Evolutionary conservation across 2,797 vertebrate species (phyloP).

Genomic region (Cryptoprocta ferox): DNA sequence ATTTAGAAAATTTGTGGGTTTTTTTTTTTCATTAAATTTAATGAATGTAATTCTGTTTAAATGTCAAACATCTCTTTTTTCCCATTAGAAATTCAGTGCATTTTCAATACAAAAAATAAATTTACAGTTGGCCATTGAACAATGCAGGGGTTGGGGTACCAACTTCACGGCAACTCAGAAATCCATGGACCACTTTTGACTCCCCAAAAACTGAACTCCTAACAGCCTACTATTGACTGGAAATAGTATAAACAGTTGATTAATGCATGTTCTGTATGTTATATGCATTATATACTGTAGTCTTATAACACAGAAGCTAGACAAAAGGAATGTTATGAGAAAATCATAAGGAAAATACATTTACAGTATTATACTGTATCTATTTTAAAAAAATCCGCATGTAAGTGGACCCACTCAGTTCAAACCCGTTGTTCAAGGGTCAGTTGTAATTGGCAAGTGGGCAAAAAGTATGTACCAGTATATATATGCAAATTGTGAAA

Average conservation of each 20-base stretch:
- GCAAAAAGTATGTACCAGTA: background rate
- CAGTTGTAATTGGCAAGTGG: background rate
- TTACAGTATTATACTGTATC: background rate
- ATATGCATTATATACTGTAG: background rate
- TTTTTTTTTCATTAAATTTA: background rate
- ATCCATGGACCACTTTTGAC: background rate
- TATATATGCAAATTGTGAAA: background rate
- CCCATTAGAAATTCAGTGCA: background rate
- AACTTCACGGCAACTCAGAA: background rate
- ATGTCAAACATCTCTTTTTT: constrained; percentile 18
- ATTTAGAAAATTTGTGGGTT: background rate
- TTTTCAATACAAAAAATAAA: constrained; percentile 26
- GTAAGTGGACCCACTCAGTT: background rate
- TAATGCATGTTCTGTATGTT: background rate
- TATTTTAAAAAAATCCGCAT: background rate
- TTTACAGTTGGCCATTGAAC: background rate
- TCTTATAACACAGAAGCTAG: background rate
- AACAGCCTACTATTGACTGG: background rate
- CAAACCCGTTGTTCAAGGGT: background rate
- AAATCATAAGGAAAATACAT: background rate
- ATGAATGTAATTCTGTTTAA: background rate
- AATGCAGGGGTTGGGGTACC: background rate
- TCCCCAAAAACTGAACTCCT: background rate
- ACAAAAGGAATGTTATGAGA: background rate
- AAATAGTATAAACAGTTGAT: background rate